Evolutionary conservation across 1,140 invertebrate species (phyloP), one percentile per base, ranked within the genome.

Genomic region (Drosophila ercepeae): DNA sequence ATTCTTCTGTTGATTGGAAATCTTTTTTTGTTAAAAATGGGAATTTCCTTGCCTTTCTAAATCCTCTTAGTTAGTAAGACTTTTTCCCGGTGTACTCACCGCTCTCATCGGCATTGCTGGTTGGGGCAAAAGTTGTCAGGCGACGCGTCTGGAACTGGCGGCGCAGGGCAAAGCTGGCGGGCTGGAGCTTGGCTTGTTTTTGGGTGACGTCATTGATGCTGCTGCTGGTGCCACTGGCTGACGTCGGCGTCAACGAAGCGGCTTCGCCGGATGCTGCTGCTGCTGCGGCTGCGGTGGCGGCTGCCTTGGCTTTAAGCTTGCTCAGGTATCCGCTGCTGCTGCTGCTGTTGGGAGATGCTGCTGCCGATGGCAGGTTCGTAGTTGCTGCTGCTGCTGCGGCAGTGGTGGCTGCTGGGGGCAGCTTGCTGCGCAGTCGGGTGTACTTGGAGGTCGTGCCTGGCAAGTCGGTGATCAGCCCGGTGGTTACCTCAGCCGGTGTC

Each of bases 111-210:
- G 36, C 67, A 9, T 46, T 77, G 8, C 68, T 27, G 5, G 65
- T n/a, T 9, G 78, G 51, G 5, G 64, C 64, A 54, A 88, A 83
- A 49, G 89, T 86, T 45, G 86, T 83, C 27, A 89, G 45, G 7
- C 89, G 89, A 27, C 89, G 84, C 27, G 89, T 72, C 39, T 90
- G 89, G 32, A 86, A 90, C 36, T 90, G 89, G 13, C 89, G 79
- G 4, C 89, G 78, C 57, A 90, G 61, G 8, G 84, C 88, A 21
- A 64, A 82, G 60, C 74, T 86, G 11, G 79, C 75, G 36, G 76
- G 55, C 29, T 86, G 75, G 49, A 78, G 76, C 50, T 73, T 78
- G 23, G 78, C 57, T 34, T 68, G 67, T 25, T 77, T 61, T 59
- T 83, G 83, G 42, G 68, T 57, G 59, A 73, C 69, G 53, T 71